These are phyloP conservation scores for Pollimyrus isidori DNA, from an alignment of 2,113 vertebrate species.

Conservation along the genomic window DNA sequence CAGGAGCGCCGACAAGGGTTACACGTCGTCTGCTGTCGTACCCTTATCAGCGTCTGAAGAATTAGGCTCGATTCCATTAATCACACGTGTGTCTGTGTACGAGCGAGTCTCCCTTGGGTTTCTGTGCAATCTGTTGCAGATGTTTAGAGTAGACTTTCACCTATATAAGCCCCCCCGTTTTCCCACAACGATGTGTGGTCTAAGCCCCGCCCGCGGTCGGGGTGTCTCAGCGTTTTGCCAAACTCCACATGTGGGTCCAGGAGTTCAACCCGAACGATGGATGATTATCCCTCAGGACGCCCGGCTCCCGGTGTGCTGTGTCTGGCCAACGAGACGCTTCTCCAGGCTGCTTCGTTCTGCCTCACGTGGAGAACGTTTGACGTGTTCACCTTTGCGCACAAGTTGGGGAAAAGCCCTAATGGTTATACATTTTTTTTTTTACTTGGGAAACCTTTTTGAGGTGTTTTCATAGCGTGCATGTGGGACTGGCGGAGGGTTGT, in stretches of 20 bases:
- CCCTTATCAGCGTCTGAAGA: constrained; percentile 1
- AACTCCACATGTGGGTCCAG: not conserved
- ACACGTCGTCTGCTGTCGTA: not conserved
- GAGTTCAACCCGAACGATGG: not conserved
- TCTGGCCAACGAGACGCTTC: not conserved
- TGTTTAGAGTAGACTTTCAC: constrained; percentile 6
- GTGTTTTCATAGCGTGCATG: not conserved
- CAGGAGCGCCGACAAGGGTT: not conserved
- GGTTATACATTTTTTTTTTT: not conserved
- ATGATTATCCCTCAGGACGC: not conserved
- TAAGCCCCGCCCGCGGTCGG: not conserved
- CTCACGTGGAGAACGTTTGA: not conserved
- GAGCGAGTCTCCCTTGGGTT: not conserved
- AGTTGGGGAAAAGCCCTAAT: not conserved
- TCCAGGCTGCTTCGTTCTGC: not conserved
- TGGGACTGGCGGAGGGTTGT: not conserved
- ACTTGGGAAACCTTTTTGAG: not conserved
- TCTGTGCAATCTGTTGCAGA: constrained; percentile 3
- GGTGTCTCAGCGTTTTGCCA: not conserved
- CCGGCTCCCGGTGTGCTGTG: not conserved
- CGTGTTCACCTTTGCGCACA: not conserved
- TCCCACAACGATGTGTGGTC: not conserved
- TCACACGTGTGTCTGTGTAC: not conserved
- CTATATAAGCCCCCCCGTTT: not conserved
- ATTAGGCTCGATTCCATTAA: constrained; percentile 17